Evolutionary conservation across 2,888 invertebrate genomes (phyloP), one percentile per base, ranked within the genome.

Genomic region (Agelastica alni): DNA sequence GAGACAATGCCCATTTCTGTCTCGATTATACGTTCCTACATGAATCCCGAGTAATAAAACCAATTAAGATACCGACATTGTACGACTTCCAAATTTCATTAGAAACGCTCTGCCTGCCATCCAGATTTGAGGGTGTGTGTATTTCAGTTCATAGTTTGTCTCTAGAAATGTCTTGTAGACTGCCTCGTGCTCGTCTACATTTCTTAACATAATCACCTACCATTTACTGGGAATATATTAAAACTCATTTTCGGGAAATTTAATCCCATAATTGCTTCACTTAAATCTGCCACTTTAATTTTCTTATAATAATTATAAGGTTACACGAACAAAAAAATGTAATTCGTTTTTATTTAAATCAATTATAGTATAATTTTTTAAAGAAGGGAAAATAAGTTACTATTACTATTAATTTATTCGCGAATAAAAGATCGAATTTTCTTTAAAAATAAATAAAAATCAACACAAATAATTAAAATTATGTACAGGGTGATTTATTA

Each of bases 71-170:
- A 59, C 62, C 60, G 62, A 49, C 53, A 59, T 58, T 56, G 56
- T 61, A 56, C 56, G 61, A 62, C 56, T 65, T 63, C 63, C 57
- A 63, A 63, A 65, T 63, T 60, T 64, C 61, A 64, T 64, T 60
- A 64, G 48, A 43, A 36, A 17, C 44, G 26, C 22, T 31, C 31
- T 44, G 34, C 16, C 45, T 32, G 34, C 45, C 22, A 45, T 54
- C 61, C 51, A 53, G 60, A 60, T 58, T 58, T 53, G 51, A 51
- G 53, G 58, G 59, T 53, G 58, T 60, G 61, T 61, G 58, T 60
- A 62, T 61, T 57, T 59, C 51, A 9, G 43, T 26, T 26, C 26
- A 20, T 4, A 43, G 30, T 43, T 42, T 43, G 43, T 26, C 26
- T 26, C 7, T 26, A 26, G 26, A 26, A 26, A 26, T 26, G 26